phyloP scores from a whole-genome alignment of 2,797 vertebrate genomes.

The Scolopax bukidnonensis region DNA sequence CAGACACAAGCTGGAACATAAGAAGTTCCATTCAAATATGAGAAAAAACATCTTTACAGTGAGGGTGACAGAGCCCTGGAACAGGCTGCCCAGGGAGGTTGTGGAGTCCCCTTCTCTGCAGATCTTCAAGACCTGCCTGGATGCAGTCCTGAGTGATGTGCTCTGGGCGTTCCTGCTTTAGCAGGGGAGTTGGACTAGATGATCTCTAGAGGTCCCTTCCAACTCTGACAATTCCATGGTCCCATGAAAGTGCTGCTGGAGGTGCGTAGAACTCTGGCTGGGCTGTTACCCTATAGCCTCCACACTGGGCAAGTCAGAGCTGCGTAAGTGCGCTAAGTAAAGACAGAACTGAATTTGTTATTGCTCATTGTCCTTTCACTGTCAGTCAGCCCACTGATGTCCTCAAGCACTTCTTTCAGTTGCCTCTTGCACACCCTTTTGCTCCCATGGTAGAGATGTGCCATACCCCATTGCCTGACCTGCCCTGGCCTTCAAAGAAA shows the following conservation, averaged over 20 bases:
- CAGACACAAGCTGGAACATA: too few relatives aligned
- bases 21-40: too few relatives aligned
- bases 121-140: too few relatives aligned
- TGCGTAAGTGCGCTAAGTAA: background rate
- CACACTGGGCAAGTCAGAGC: background rate
- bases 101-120: too few relatives aligned
- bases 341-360: background rate
- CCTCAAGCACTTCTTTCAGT: background rate
- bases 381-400: background rate
- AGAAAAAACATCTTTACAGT: too few relatives aligned
- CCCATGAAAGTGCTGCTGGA: background rate
- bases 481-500: background rate
- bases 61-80: too few relatives aligned
- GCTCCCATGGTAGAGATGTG: background rate
- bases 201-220: too few relatives aligned
- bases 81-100: too few relatives aligned
- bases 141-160: too few relatives aligned
- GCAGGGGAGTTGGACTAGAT: too few relatives aligned
- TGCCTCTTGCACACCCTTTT: rapidly evolving
- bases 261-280: background rate
- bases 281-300: background rate
- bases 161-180: too few relatives aligned
- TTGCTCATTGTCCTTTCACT: background rate
- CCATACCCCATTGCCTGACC: background rate
- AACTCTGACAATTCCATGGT: too few relatives aligned